Evolutionary conservation across 2,113 vertebrate genomes (phyloP), one percentile per base, ranked within the genome.

Genomic region (Ariopsis seemanni): DNA sequence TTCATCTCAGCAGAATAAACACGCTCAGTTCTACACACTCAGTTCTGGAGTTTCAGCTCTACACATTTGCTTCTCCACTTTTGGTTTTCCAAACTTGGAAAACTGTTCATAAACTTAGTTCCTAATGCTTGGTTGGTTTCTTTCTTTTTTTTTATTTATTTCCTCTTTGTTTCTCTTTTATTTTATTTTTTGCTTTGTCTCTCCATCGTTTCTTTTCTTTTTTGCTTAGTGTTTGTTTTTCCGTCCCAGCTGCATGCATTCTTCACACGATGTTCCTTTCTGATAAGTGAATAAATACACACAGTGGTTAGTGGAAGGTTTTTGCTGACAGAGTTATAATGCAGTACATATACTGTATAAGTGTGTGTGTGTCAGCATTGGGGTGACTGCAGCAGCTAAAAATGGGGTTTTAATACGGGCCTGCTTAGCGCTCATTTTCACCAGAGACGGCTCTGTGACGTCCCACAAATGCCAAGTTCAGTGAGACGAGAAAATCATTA

Each of bases 401-500:
- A 86, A 86, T 63, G 48, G 69, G 85, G 67, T 27, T 90, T 89
- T 90, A 89, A 91, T 88, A 75, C 48, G 87, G n/a, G 79, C 30
- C 74, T 89, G 84, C 84, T 90, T 82, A 89, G 80, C 42, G 20
- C 67, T 85, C n/a, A 77, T 18, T 79, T 86, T 63, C 42, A 83
- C n/a, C 34, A 30, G 65, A 58, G 77, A 90, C 63, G 90, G 65
- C 71, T 20, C 71, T 20, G 60, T 86, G 82, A 81, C 79, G 20
- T 85, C 53, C 86, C 87, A 87, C 72, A 89, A 89, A 89, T 89
- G 87, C 60, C 85, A 83, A 67, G 69, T 83, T 89, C 85, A 89
- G 85, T 82, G 60, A 79, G 83, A 85, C 78, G 83, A 74, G 77
- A 87, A 87, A 87, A 87, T 84, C 86, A 82, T 87, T 91, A 85